Percentiles rank a stretch among this genome's conserved stretches.
These are phyloP conservation scores for Axis porcinus DNA, from an alignment of 2,113 vertebrate species.

Conservation along the genomic window DNA sequence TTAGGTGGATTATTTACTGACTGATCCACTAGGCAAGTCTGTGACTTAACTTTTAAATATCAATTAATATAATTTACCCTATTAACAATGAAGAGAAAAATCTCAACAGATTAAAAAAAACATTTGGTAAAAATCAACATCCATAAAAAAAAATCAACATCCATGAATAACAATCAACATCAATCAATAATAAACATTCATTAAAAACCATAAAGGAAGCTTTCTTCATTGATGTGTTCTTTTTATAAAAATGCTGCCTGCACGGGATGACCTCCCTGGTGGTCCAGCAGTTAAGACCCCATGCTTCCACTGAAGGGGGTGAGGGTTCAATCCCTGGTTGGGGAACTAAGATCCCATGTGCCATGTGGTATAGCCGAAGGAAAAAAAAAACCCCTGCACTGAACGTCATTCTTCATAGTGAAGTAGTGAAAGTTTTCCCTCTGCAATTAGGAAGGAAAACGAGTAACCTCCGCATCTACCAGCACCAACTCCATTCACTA, in stretches of 20 bases:
- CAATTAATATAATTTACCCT: background rate
- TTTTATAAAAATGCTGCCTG: background rate
- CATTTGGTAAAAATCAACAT: background rate
- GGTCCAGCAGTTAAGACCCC: background rate
- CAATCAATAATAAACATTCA: background rate
- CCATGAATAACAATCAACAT: background rate
- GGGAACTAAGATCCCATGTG: background rate
- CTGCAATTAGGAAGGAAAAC: background rate
- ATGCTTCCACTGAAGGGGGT: background rate
- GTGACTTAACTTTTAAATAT: background rate
- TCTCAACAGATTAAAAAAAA: background rate
- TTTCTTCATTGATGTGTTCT: background rate
- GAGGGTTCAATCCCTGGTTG: background rate
- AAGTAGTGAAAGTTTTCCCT: background rate
- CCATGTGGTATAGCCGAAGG: background rate
- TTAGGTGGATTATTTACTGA: background rate
- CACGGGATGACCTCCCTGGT: background rate
- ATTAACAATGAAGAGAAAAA: background rate
- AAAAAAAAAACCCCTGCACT: background rate
- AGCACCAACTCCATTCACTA: background rate
- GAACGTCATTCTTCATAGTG: background rate
- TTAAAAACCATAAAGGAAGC: background rate
- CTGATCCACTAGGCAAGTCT: background rate
- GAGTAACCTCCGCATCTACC: background rate
- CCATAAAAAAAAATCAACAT: background rate